phyloP scores from a whole-genome alignment of 2,888 invertebrate species.

The Drosophila nr. perissopoda region DNA sequence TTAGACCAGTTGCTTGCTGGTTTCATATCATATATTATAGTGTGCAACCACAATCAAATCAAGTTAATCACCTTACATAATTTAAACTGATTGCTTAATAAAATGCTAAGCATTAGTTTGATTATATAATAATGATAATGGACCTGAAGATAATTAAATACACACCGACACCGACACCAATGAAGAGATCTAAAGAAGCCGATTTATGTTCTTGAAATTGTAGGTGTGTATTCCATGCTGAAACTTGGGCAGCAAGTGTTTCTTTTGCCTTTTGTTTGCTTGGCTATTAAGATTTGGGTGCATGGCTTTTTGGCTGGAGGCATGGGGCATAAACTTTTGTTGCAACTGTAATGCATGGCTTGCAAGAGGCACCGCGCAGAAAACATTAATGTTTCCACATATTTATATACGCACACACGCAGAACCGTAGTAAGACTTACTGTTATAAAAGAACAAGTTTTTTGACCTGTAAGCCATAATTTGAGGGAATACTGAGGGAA shows the following conservation, averaged over 20 bases:
- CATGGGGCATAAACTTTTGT: constrained; percentile 6
- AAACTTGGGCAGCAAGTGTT: neutral
- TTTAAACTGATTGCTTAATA: neutral
- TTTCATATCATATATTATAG: neutral
- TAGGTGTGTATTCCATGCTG: neutral
- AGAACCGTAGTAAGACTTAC: neutral
- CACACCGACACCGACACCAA: neutral
- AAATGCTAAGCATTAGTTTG: neutral
- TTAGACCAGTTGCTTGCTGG: constrained; percentile 1
- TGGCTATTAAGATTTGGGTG: neutral
- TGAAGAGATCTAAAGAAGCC: neutral
- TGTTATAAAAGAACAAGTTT: constrained; percentile 12
- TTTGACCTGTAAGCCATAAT: constrained; percentile 8
- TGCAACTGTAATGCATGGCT: constrained; percentile 6
- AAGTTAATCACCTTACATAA: neutral
- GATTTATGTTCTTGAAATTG: neutral
- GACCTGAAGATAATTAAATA: neutral
- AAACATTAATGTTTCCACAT: constrained; percentile 3
- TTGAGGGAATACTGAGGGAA: constrained; percentile 3
- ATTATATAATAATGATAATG: neutral
- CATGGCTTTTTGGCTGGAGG: constrained; percentile 5
- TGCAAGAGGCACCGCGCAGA: neutral
- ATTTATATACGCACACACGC: constrained; percentile 10
- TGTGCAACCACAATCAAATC: neutral
- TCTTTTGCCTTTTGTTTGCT: neutral